A percentile compares a stretch with the other conserved stretches of the same genome.
These are phyloP conservation scores for Tetrapedia diversipes DNA, from an alignment of 2,888 invertebrate genomes.

Conservation along the genomic window DNA sequence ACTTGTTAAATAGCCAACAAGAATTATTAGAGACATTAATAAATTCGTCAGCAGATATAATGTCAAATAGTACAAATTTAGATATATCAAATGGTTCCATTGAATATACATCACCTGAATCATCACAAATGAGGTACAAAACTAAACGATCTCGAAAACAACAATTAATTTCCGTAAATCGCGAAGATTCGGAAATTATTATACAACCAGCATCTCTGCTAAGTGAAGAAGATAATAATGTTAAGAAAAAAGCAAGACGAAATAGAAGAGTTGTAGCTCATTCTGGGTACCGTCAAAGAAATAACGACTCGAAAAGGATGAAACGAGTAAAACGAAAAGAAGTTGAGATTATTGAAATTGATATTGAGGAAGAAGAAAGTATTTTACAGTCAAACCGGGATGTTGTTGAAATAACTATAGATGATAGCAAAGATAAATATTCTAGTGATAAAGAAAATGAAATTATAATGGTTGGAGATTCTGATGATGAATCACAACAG, in stretches of 20 bases:
- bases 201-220: constrained; percentile 78
- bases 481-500: constrained; percentile 74
- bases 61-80: constrained; percentile 38
- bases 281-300: constrained; percentile 71
- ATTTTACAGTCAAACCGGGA: constrained; percentile 52
- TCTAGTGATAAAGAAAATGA: constrained; percentile 82
- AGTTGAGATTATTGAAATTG: constrained; percentile 79
- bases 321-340: constrained; percentile 64
- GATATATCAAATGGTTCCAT: constrained; percentile 48
- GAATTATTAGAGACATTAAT: constrained; percentile 48
- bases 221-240: constrained; percentile 69
- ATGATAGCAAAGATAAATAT: constrained; percentile 79
- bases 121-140: constrained; percentile 55
- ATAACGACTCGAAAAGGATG: constrained; percentile 59
- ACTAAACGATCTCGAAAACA: constrained; percentile 80
- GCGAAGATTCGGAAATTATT: constrained; percentile 81
- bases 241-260: constrained; percentile 71
- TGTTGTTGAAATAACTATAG: constrained; percentile 77
- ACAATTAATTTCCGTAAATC: constrained; percentile 79
- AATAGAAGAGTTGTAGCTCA: constrained; percentile 70
- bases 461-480: constrained; percentile 80
- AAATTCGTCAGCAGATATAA: constrained; percentile 32
- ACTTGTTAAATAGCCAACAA: constrained; percentile 48
- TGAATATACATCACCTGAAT: constrained; percentile 40
- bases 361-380: constrained; percentile 75